These are phyloP conservation scores for Listronotus oregonensis DNA, from an alignment of 1,140 invertebrate species.

Conservation along the genomic window DNA sequence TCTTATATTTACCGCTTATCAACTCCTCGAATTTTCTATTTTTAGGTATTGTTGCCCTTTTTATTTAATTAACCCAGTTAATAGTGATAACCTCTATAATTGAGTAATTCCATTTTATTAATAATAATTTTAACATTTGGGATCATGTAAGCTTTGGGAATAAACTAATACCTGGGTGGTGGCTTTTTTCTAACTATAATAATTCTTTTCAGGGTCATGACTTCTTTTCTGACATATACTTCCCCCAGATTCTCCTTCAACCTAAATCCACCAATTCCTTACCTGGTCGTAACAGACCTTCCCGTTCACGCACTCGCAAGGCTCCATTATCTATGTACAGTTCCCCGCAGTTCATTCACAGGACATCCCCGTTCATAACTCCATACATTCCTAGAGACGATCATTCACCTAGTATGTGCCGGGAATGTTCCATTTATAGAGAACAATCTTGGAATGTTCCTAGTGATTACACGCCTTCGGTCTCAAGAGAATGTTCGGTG, in stretches of 20 bases:
- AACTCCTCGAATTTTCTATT: no score
- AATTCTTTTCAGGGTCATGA: constrained; percentile 53
- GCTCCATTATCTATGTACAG: constrained; percentile 52
- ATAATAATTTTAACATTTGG: no score
- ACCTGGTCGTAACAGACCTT: constrained; percentile 55
- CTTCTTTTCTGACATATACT: constrained; percentile 75
- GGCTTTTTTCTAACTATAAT: constrained; percentile 10
- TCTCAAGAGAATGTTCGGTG: constrained; percentile 32
- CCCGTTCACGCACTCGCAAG: constrained; percentile 55
- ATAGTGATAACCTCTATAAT: no score
- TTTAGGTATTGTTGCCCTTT: no score
- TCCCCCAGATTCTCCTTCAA: constrained; percentile 54
- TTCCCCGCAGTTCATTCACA: constrained; percentile 46
- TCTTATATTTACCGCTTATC: no score
- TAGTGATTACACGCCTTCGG: constrained; percentile 19
- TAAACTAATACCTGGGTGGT: constrained; percentile 6
- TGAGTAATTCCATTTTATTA: no score
- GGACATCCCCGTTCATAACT: constrained; percentile 31
- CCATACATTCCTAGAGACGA: constrained; percentile 19
- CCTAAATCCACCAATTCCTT: constrained; percentile 53
- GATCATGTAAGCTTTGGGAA: not conserved
- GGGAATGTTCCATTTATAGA: constrained; percentile 33
- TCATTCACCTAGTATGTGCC: constrained; percentile 27
- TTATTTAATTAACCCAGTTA: no score
- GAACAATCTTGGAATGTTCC: constrained; percentile 30